Evolutionary conservation across 2,797 vertebrate species (phyloP).

Genomic region (Gallinago nigripennis): DNA sequence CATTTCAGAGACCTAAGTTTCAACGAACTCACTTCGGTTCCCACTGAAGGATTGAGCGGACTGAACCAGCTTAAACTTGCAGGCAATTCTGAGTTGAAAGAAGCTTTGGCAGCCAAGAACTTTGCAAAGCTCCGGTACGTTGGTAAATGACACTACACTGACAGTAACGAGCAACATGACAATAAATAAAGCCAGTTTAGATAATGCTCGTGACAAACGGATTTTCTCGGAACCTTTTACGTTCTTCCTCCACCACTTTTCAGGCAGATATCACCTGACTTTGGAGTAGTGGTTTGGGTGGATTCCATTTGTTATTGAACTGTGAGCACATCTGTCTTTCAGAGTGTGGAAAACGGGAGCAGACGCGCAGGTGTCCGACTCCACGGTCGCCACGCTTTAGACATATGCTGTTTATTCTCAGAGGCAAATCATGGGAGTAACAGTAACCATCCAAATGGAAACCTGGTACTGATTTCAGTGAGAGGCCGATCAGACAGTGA

Average conservation of each 20-base stretch:
- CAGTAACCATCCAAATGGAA: background rate
- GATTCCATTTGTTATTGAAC: background rate
- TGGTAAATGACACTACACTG: background rate
- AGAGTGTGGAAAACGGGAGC: background rate
- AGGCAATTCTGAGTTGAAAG: conserved; percentile 90
- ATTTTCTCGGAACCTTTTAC: background rate
- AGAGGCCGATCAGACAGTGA: background rate
- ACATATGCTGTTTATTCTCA: background rate
- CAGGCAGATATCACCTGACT: background rate
- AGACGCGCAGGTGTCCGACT: background rate
- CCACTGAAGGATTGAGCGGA: conserved; percentile 84
- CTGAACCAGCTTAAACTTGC: conserved; percentile 93
- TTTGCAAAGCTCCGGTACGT: conserved; percentile 91
- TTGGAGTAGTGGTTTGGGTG: background rate
- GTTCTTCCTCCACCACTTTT: background rate
- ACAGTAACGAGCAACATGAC: background rate
- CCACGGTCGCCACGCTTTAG: background rate
- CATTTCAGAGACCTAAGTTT: conserved; percentile 90
- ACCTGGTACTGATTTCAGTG: background rate
- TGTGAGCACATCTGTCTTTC: background rate
- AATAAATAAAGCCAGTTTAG: background rate
- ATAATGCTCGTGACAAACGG: background rate
- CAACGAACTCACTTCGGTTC: conserved; percentile 87
- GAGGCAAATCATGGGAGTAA: background rate
- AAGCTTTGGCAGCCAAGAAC: conserved; percentile 85